These are phyloP conservation scores for Hoplostethus atlanticus DNA, from an alignment of 2,797 vertebrate species.

Conservation along the genomic window DNA sequence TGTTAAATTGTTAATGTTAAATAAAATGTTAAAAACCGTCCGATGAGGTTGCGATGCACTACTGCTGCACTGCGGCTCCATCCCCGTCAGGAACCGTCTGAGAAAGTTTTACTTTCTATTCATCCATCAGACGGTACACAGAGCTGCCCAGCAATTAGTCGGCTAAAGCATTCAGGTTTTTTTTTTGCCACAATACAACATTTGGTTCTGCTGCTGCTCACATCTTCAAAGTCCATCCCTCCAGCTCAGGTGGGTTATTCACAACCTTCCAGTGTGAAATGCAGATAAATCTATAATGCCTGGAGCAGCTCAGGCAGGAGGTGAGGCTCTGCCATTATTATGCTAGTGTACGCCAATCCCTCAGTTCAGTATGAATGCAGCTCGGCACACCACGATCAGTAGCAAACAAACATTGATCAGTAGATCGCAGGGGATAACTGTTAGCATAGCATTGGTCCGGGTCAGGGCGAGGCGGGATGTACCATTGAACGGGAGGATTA, in stretches of 20 bases:
- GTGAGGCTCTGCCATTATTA: neutral
- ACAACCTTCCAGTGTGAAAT: neutral
- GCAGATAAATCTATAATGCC: slow-evolving; percentile 32
- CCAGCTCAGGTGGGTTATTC: slow-evolving; percentile 21
- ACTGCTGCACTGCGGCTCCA: neutral
- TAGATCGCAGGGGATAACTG: neutral
- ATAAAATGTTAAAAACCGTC: slow-evolving; percentile 10
- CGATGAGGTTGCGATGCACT: neutral
- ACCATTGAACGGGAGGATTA: too few species aligned
- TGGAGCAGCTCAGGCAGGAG: slow-evolving; percentile 16
- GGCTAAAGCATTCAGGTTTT: too few species aligned
- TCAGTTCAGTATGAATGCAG: neutral
- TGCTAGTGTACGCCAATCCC: slow-evolving; percentile 3
- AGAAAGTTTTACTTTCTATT: too few species aligned
- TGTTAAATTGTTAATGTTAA: slow-evolving; percentile 34
- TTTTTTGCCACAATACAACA: too few species aligned
- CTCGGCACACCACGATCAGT: neutral
- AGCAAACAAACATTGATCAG: slow-evolving; percentile 12
- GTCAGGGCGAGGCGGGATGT: neutral
- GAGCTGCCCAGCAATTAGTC: too few species aligned
- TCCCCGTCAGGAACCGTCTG: too few species aligned
- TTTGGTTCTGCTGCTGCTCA: neutral
- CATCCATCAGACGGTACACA: too few species aligned
- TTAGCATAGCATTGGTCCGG: slow-evolving; percentile 15
- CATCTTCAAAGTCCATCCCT: slow-evolving; percentile 25